Base-by-base conservation (phyloP, 2,888 invertebrate genomes). In the Parnassius orleans region DNA sequence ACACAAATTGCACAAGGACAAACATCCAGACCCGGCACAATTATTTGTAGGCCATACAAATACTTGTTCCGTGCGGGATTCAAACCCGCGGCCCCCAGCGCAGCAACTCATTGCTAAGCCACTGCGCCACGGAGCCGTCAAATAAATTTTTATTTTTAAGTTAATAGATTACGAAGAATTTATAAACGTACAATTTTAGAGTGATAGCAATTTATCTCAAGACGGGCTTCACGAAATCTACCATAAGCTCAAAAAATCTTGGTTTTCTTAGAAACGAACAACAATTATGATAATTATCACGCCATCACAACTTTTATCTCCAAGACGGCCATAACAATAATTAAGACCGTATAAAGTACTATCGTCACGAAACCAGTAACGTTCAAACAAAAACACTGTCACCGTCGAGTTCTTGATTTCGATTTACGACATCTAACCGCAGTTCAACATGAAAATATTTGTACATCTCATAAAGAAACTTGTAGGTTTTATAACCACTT, bases 221-320 rank as follows among this genome's bases (percentile, higher is more conserved):
- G 12, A 43, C 50, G 33, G 66, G 69, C 63, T 70, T 68, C 61
- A 63, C 68, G 65, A 72, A 70, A 70, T 74, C 70, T 72, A 64
- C 70, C 68, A 62, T 74, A 78, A 80, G 77, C 74, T 60, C 65
- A 61, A 69, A 60, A 68, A 69, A 69, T 33, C 33, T 33, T 33
- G 33, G 33, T 33, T 33, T 85, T 84, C 82, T 76, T 61, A 69
- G 80, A 85, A 84, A 82, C 77, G 73, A 80, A 80, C 75, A 83
- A 80, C 81, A 83, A 86, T 87, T 86, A 87, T 83, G 77, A 84
- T 87, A 84, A 88, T 87, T 86, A 86, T 85, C 84, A 77, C 81
- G 71, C 84, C 77, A 81, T 79, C 83, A 78, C 76, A 73, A 76
- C 73, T 74, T 75, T 77, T 73, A 75, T 80, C 80, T 77, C 74